These are phyloP conservation scores for Phalacrocorax pelagicus DNA, from an alignment of 2,113 vertebrate genomes.

Conservation along the genomic window DNA sequence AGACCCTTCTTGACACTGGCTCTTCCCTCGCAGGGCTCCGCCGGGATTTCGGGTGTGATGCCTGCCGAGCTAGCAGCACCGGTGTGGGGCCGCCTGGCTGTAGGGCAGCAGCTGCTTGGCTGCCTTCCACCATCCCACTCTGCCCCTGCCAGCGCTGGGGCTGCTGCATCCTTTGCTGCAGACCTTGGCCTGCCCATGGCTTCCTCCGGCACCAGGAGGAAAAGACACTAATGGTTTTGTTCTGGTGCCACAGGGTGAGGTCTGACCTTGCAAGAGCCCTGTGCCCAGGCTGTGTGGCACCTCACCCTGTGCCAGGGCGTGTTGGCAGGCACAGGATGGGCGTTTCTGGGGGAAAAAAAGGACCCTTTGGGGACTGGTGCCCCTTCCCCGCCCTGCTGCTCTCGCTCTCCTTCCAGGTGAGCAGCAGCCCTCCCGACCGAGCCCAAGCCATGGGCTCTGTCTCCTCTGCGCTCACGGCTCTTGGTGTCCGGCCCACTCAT, in stretches of 20 bases:
- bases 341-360: not conserved
- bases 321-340: not conserved
- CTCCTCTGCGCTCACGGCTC: not conserved
- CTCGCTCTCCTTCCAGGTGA: not conserved
- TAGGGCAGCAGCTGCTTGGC: no score
- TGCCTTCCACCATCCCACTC: not conserved
- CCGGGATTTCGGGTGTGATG: not conserved
- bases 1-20: fast-evolving
- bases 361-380: not conserved
- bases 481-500: not conserved
- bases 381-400: not conserved
- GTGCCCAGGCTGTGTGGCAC: no score
- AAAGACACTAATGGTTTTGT: not conserved
- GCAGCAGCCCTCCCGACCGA: no score
- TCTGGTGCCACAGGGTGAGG: not conserved
- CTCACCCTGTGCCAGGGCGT: not conserved
- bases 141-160: not conserved
- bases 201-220: not conserved
- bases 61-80: not conserved
- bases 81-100: fast-evolving
- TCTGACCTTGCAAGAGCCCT: fast-evolving
- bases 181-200: not conserved
- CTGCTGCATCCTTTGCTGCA: not conserved
- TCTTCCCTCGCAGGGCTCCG: not conserved
- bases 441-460: not conserved